Conservation (phyloP, 1,140 invertebrate genomes). For the Cryptotermes secundus region DNA sequence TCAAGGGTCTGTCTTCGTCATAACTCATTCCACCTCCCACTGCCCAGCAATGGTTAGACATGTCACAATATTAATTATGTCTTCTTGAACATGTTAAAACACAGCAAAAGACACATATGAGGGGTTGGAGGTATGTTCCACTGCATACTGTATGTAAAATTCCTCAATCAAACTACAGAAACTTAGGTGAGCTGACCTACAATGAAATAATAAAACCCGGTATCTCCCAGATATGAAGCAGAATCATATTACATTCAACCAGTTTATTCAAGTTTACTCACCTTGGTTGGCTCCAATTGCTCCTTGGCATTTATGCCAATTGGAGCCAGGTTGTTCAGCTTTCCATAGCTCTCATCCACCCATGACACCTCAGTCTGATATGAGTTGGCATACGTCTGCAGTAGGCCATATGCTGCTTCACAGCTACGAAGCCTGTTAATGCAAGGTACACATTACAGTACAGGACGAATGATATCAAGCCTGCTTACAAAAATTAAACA, state of each 20-base stretch:
- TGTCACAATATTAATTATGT: no score
- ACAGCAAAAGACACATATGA: no score
- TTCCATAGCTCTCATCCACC: constrained; percentile 76
- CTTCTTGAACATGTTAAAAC: no score
- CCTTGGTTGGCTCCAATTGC: constrained; percentile 75
- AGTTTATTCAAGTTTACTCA: constrained; percentile 46
- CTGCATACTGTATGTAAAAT: no score
- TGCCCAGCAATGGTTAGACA: no score
- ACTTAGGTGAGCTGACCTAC: no score
- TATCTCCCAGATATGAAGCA: not conserved
- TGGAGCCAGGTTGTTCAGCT: constrained; percentile 68
- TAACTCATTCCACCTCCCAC: no score
- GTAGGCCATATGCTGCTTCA: constrained; percentile 79
- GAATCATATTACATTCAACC: not conserved
- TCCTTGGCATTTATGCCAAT: constrained; percentile 70
- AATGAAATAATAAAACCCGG: no score
- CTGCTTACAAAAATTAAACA: not conserved
- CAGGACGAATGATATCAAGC: not conserved
- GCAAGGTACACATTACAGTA: not conserved
- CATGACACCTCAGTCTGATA: constrained; percentile 85
- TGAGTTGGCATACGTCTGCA: constrained; percentile 83
- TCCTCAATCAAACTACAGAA: no score
- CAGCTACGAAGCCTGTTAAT: constrained; percentile 73
- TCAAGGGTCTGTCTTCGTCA: no score
- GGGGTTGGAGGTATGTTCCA: no score